Evolutionary conservation across 2,113 vertebrate genomes (phyloP).

Genomic region (Syrmaticus mikado): DNA sequence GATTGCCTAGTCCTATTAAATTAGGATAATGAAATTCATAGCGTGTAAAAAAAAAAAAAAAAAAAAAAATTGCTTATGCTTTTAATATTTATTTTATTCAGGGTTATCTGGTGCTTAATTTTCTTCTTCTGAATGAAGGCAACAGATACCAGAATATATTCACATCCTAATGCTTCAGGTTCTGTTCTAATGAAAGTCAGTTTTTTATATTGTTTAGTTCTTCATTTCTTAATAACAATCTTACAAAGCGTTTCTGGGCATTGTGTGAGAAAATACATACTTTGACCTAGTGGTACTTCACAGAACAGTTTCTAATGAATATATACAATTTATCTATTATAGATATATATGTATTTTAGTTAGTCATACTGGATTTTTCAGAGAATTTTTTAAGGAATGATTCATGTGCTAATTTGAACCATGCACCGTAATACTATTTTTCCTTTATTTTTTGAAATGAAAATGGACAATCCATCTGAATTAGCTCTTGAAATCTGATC

Average conservation of each 20-base stretch:
- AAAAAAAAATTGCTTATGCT: neutral
- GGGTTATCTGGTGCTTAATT: neutral
- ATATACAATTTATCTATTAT: neutral
- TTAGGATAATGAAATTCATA: neutral
- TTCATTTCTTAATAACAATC: neutral
- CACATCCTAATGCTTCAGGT: neutral
- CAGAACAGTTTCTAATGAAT: neutral
- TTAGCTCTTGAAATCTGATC: constrained; percentile 73
- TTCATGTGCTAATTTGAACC: neutral
- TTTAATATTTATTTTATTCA: neutral
- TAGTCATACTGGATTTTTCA: neutral
- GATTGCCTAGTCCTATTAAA: neutral
- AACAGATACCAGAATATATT: neutral
- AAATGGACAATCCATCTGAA: constrained; percentile 25
- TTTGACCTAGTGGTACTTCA: neutral
- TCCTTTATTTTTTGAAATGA: constrained; percentile 34
- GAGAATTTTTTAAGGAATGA: neutral
- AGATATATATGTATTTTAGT: neutral
- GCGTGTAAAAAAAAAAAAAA: neutral
- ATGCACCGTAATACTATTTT: neutral
- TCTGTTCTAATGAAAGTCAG: neutral
- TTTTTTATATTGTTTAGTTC: neutral
- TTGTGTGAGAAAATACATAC: neutral
- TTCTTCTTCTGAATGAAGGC: neutral
- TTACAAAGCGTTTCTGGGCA: neutral